Evolutionary conservation across 2,797 vertebrate species (phyloP), one percentile per base, ranked within the genome.

Genomic region (Myotis pilosus): DNA sequence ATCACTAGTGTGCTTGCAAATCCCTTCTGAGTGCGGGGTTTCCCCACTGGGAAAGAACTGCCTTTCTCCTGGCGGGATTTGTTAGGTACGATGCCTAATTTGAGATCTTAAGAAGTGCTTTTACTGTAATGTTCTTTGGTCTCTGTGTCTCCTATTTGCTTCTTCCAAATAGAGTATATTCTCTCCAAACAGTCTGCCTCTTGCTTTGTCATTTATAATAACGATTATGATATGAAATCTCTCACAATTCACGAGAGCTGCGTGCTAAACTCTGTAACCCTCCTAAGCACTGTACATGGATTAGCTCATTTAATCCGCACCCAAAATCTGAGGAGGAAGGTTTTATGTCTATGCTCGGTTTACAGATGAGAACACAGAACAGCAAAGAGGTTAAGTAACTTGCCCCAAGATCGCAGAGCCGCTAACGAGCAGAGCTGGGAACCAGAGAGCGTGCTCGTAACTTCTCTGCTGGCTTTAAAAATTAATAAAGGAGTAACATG

Each of bases 301-400:
- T 60, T 38, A 22, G 60, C 53, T 85, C 60, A 15, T 51, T 72
- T 81, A 47, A 51, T 53, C 36, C 9, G 0, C 47, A 80, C 41
- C 87, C 84, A 12, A 12, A 19, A 8, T 30, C 83, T 68, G n/a
- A 4, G 3, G n/a, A 74, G 68, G 55, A 66, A 41, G 44, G 53
- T 53, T 10, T 78, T 44, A 38, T 47, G 49, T 38, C 49, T 41
- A 69, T 74, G 51, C 72, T 94, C 62, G 3, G 25, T 68, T 81
- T 57, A 69, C 68, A 82, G 68, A 47, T 53, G 81, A 83, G 87
- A 78, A 87, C 76, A 78, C 28, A 7, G n/a, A 51, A 72, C 12
- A 4, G 22, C 51, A 38, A 36, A 64, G 38, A 36, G 28, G 71
- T 75, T 62, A 84, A 84, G 60, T 64, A 69, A 57, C 23, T 44